Base-by-base conservation (phyloP, 2,888 invertebrate genomes). In the Cephus rjabovi region DNA sequence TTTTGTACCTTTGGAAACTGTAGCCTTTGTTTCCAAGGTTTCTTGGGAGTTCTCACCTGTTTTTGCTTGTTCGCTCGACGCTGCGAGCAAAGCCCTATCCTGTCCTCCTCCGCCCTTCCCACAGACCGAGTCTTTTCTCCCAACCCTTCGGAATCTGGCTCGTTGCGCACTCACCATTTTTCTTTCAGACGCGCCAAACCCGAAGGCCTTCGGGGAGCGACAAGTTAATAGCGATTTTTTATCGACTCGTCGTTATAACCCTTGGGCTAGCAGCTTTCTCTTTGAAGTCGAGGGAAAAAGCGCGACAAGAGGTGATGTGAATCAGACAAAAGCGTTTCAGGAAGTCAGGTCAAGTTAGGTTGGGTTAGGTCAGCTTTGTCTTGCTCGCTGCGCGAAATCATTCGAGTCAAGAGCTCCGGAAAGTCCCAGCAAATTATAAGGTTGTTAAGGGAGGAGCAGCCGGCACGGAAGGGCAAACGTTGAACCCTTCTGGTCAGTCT, bases 201-300 rank as follows among this genome's bases (percentile, higher is more conserved):
- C 33, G 71, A 71, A 71, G 71, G 71, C 12, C 71, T 33, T 71
- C 71, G 12, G 71, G 71, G 71, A 71, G 31, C 69, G 69, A 81
- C 84, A 82, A 81, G 81, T 82, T 84, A 83, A 83, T 83, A 82
- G 81, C 81, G 78, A 81, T 82, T 83, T 77, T 76, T 83, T 88
- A 88, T 86, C 84, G 82, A 79, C 79, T 79, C 81, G 80, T 84
- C 85, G 84, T 88, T 86, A 87, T 84, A 85, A 85, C 86, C 81
- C 79, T 70, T 35, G 68, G 79, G 82, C 86, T 87, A 85, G 84
- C 84, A 87, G 86, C 83, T 87, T 87, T 81, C 71, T 81, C 33
- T 30, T 31, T 31, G 34, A 71, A 23, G 23, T 23, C 56, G 15
- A 12, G 23, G 9, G 9, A 56, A 40, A 56, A 23, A 56, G 56